phyloP scores from a whole-genome alignment of 2,113 vertebrate genomes.

The Petrocephalus zakoni region DNA sequence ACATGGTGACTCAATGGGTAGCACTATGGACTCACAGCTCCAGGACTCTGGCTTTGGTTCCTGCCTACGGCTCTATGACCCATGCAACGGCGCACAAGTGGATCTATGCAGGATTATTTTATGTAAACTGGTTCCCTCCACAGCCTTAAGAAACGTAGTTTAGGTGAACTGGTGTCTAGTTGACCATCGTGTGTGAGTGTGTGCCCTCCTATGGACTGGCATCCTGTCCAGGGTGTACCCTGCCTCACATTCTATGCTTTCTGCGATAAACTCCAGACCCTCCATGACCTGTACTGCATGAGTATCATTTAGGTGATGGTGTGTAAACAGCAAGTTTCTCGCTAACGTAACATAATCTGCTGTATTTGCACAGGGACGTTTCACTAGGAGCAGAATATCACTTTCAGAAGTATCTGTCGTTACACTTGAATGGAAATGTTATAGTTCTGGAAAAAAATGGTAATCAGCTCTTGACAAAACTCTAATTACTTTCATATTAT shows the following conservation, averaged over 20 bases:
- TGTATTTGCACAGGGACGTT: neutral
- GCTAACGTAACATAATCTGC: neutral
- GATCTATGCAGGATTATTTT: neutral
- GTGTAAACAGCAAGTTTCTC: neutral
- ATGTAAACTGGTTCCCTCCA: neutral
- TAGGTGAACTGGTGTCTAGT: neutral
- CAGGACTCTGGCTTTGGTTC: neutral
- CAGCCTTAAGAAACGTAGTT: neutral
- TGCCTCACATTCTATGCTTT: neutral
- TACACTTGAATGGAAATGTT: neutral
- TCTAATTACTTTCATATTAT: neutral
- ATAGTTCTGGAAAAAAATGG: neutral
- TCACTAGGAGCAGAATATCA: neutral
- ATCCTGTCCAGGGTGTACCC: neutral
- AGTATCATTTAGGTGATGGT: neutral
- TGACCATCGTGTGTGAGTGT: neutral
- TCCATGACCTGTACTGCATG: neutral
- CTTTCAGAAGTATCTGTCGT: neutral
- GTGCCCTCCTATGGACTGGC: neutral
- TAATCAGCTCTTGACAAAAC: conserved; percentile 6
- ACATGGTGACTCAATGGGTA: neutral
- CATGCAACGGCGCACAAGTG: neutral
- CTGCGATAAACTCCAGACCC: neutral
- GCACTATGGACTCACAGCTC: neutral
- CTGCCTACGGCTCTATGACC: neutral